Percentiles rank a stretch among this genome's conserved stretches.
Conservation (phyloP, 1,140 invertebrate genomes). For the Papilio xuthus region DNA sequence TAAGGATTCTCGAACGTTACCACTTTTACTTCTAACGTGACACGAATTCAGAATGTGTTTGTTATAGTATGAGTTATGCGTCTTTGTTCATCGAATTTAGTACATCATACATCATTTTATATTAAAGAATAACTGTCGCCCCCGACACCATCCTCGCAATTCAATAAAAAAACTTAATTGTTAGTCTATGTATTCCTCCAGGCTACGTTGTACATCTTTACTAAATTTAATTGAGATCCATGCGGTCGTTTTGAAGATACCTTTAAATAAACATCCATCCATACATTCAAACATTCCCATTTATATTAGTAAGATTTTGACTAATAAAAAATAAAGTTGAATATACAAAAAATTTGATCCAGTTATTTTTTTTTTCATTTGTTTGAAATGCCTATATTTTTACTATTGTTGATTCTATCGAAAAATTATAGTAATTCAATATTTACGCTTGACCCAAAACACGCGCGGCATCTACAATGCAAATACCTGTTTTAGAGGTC, state of each 20-base stretch:
- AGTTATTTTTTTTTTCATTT: too few species aligned
- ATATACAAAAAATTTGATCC: too few species aligned
- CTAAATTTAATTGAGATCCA: too few species aligned
- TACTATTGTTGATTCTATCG: constrained; percentile 1
- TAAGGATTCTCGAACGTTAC: constrained; percentile 33
- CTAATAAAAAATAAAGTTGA: background rate
- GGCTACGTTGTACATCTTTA: too few species aligned
- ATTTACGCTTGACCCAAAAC: constrained; percentile 41
- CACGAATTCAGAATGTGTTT: background rate
- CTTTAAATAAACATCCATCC: too few species aligned
- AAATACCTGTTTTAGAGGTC: constrained; percentile 40
- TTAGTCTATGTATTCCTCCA: too few species aligned
- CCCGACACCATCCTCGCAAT: too few species aligned
- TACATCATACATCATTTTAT: background rate
- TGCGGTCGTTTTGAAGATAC: too few species aligned
- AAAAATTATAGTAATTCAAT: constrained; percentile 33
- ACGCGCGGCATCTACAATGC: constrained; percentile 41
- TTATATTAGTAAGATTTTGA: too few species aligned
- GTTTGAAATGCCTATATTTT: background rate
- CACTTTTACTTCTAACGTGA: constrained; percentile 31
- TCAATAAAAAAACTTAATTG: too few species aligned
- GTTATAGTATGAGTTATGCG: background rate
- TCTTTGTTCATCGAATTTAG: background rate
- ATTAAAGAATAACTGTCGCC: too few species aligned
- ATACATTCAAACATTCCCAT: too few species aligned